Evolutionary conservation across 2,888 invertebrate genomes (phyloP).

Genomic region (Campaea margaritaria): DNA sequence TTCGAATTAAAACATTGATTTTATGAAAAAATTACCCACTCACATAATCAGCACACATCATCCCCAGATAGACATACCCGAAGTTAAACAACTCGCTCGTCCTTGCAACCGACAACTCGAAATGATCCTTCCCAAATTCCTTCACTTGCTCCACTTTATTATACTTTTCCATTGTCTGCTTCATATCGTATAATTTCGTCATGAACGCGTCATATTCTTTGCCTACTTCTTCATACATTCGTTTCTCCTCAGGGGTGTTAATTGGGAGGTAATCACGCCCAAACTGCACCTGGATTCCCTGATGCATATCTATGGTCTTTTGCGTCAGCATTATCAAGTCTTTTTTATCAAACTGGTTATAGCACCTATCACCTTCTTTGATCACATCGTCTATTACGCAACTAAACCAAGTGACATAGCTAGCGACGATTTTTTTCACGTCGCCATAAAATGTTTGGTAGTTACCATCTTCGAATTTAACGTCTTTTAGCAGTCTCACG

Average conservation of each 20-base stretch:
- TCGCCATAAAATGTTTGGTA: slow-evolving; percentile 64
- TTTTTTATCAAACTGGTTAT: slow-evolving; percentile 44
- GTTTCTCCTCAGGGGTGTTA: slow-evolving; percentile 47
- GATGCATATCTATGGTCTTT: slow-evolving; percentile 51
- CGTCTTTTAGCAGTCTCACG: slow-evolving; percentile 46
- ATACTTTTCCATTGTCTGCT: slow-evolving; percentile 45
- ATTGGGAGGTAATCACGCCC: slow-evolving; percentile 54
- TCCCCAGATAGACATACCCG: slow-evolving; percentile 55
- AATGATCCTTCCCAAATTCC: slow-evolving; percentile 54
- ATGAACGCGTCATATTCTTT: slow-evolving; percentile 45
- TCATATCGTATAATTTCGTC: slow-evolving; percentile 45
- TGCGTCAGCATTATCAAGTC: slow-evolving; percentile 52
- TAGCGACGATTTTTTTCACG: slow-evolving; percentile 56
- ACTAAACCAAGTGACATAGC: slow-evolving; percentile 58
- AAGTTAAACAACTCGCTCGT: slow-evolving; percentile 57
- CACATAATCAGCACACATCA: slow-evolving; percentile 56
- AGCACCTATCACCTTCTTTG: slow-evolving; percentile 53
- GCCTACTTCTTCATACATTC: slow-evolving; percentile 52
- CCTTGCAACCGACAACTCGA: slow-evolving; percentile 50
- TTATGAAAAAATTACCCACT: too few relatives aligned
- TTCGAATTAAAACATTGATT: too few relatives aligned
- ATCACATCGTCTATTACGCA: slow-evolving; percentile 54
- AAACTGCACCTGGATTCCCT: slow-evolving; percentile 55
- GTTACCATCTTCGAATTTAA: slow-evolving; percentile 54
- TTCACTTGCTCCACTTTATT: slow-evolving; percentile 54